Conservation (phyloP, 2,888 invertebrate species). For the Drosophila paracracens region DNA sequence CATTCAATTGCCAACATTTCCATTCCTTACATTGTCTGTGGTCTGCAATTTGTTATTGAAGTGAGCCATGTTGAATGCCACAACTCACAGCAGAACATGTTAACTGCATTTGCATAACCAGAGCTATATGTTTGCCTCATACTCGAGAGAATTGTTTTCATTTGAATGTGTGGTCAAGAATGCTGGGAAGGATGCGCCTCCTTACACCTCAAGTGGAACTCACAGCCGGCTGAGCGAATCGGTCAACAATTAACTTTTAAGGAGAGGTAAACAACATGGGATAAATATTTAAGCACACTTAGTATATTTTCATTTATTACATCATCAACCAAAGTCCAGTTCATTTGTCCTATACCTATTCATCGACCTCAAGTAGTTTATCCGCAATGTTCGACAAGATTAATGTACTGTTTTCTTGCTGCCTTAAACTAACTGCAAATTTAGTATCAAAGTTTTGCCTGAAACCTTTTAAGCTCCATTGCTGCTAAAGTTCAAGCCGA, state of each 20-base stretch:
- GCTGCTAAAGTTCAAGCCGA: constrained; percentile 5
- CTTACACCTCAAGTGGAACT: background rate
- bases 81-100: constrained; percentile 24
- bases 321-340: background rate
- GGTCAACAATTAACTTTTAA: background rate
- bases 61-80: constrained; percentile 29
- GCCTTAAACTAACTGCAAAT: background rate
- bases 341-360: background rate
- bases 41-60: constrained; percentile 67
- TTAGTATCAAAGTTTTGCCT: background rate
- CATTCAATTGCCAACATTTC: constrained; percentile 42
- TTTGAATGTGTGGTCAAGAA: background rate
- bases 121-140: background rate
- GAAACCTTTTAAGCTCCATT: background rate
- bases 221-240: background rate
- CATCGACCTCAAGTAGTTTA: background rate
- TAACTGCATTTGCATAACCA: constrained; percentile 49
- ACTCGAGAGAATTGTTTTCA: constrained; percentile 8
- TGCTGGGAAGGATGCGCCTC: background rate
- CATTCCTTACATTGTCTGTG: constrained; percentile 33
- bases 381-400: background rate
- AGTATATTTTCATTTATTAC: background rate
- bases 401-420: background rate
- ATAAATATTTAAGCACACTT: constrained; percentile 1
- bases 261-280: background rate